A percentile compares a stretch with the other conserved stretches of the same genome.
phyloP scores from a whole-genome alignment of 2,888 invertebrate species.

The Koerneria pararmatus region DNA sequence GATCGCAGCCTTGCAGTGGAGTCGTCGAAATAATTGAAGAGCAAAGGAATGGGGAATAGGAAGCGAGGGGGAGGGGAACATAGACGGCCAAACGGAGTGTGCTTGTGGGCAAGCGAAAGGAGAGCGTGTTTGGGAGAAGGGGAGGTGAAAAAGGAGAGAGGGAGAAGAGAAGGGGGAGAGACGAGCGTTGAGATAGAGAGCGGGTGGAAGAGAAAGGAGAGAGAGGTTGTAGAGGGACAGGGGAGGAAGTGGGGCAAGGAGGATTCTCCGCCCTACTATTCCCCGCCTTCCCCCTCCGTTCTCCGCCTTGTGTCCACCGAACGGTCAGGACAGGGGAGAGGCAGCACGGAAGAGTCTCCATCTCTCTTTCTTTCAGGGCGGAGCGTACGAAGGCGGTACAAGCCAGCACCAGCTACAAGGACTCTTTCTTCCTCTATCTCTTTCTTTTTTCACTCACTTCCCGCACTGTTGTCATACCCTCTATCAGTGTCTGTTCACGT shows the following conservation, averaged over 20 bases:
- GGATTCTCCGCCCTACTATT: not conserved
- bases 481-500: no score
- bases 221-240: not conserved
- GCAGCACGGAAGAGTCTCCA: no score
- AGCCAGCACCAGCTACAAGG: not conserved
- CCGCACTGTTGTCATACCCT: no score
- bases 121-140: not conserved
- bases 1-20: constrained; percentile 35
- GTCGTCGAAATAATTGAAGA: no score
- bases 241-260: not conserved
- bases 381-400: no score
- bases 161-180: not conserved
- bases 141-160: not conserved
- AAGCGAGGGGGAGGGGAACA: not conserved
- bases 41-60: not conserved
- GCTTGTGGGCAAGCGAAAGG: no score
- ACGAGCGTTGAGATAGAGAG: not conserved
- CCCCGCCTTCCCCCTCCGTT: not conserved
- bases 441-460: constrained; percentile 1
- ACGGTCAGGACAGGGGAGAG: no score
- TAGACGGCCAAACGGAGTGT: no score
- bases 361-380: no score
- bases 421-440: not conserved
- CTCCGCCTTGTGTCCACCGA: not conserved
- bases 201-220: not conserved